Base-by-base conservation (phyloP, 2,797 vertebrate genomes). In the Poecile montanus region DNA sequence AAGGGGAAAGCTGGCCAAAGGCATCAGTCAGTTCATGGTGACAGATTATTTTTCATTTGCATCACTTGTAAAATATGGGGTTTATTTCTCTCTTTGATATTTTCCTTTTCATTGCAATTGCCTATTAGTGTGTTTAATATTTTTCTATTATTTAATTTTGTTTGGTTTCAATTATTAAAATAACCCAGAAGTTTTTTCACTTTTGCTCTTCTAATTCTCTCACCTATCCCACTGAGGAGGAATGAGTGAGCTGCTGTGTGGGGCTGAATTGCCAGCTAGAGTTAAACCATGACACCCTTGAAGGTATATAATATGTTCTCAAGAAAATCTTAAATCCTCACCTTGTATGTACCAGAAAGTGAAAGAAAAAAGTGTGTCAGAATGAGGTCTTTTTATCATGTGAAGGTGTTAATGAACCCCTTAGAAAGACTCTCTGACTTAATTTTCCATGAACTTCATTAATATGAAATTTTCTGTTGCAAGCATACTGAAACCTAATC, bases 401-500 rank as follows among this genome's bases (percentile, higher is more conserved):
- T 71, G 36, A 78, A 70, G n/a, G 51, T 78, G 36, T 20, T 62
- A 75, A 89, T 75, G 48, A 83, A 73, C 4, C 5, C 40, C 76
- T 84, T 42, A 70, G 32, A 40, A 91, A 84, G 67, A 72, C 6
- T 51, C 7, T 61, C 26, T 83, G 16, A 66, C n/a, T 91, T 63
- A 93, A 54, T 66, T 79, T 81, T 87, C 84, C 32, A 77, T 85
- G 26, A 92, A 57, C 56, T 84, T 89, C 29, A 47, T 87, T 91
- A 93, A 79, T 71, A 63, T 6, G 7, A 73, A 47, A 61, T 48
- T 89, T 95, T 66, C 29, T 76, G 23, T 36, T 75, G 51, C 58
- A 75, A 81, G 44, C 0, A 0, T 19, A 60, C 18, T 32, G 51
- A 82, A 90, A 78, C 8, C 8, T 66, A 66, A 56, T 86, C 74